Base-by-base conservation (phyloP, 2,888 invertebrate species). In the Notodonta ziczac region DNA sequence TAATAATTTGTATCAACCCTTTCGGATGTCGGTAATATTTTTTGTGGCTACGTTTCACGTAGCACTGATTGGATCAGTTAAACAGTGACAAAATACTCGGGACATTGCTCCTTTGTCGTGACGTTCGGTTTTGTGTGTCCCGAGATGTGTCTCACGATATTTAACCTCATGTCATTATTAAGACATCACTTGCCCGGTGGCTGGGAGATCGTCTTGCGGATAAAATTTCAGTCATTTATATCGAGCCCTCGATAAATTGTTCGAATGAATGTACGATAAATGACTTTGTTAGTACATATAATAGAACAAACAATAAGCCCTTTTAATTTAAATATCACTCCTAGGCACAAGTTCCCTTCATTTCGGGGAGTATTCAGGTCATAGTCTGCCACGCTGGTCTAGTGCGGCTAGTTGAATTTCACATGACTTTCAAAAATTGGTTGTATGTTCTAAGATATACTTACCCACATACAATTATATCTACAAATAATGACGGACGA, bases 141-240 rank as follows among this genome's bases (percentile, higher is more conserved):
- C 79, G 78, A 89, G 91, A 93, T 93, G 83, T 83, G 80, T 88
- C 89, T 85, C 86, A 85, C 87, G 92, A 93, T 90, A 91, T 91
- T 86, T 85, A 87, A 86, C 85, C 87, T 88, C 86, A 75, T 86
- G 90, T 91, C 90, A 91, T 91, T 92, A 92, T 93, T 90, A 91
- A 92, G 92, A 93, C 91, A 89, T 93, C 91, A 90, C 90, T 89
- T 92, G 88, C 90, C 87, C 91, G 90, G 91, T 93, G 92, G 93
- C 90, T 87, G 80, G 69, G 78, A 88, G 92, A 91, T 91, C 80
- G 74, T 74, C 65, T 79, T 68, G 69, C 69, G 75, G 92, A 93
- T 92, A 87, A 89, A 75, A 85, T 81, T 84, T 86, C 82, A 78
- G 81, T 87, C 86, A 88, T 91, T 90, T 88, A 86, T 89, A 85